Evolutionary conservation across 2,888 invertebrate species (phyloP), one percentile per base, ranked within the genome.

Genomic region (Eupithecia insigniata): DNA sequence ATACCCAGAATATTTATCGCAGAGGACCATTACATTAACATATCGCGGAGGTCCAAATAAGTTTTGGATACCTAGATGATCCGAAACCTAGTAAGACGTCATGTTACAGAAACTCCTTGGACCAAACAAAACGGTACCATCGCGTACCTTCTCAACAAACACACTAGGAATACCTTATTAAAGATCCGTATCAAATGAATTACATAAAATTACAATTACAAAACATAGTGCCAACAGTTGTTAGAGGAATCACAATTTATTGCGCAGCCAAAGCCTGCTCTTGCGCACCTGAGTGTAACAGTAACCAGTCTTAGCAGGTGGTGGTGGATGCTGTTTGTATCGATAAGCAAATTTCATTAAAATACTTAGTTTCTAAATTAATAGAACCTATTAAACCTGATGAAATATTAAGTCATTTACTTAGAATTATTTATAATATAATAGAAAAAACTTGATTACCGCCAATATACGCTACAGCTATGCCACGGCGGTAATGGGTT

Each of bases 201-300:
- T 69, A 73, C 68, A 70, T 64, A 58, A 36, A 74, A 74, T 72
- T 75, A 77, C 64, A 77, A 75, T 76, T 70, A 74, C 72, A 74
- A 74, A 74, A 71, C 71, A 66, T 32, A 65, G 64, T 67, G 67
- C 55, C 66, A 73, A 58, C 61, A 70, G 69, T 60, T 70, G 75
- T 68, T 61, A 80, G 82, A 82, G 80, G 80, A 84, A 83, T 83
- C 83, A 80, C 81, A 82, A 83, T 85, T 81, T 83, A 85, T 84
- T 80, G 79, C 71, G 78, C 34, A 62, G 62, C 62, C 79, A 81
- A 81, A 80, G 22, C 65, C 34, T 39, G 43, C 66, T 2, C 46
- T 16, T 28, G 30, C 36, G 64, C 87, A 87, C 85, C 87, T 87
- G 87, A 83, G 71, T 72, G 69, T 70, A 70, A 69, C 68, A 73